These are phyloP conservation scores for Augochlora pura DNA, from an alignment of 1,140 invertebrate species.

Conservation along the genomic window DNA sequence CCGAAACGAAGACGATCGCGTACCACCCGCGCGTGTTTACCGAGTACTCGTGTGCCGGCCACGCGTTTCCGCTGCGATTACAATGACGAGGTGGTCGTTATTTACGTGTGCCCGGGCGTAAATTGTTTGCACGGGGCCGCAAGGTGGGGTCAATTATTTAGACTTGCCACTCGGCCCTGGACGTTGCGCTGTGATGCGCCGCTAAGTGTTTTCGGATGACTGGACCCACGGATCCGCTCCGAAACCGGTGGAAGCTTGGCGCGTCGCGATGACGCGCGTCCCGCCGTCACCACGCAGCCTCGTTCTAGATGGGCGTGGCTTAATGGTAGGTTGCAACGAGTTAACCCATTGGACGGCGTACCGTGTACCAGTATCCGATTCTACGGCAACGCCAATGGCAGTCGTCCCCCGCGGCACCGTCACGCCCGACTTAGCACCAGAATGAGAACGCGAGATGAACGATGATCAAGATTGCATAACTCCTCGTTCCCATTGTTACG, in stretches of 20 bases:
- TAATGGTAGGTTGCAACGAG: not conserved
- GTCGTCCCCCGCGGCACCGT: fast-evolving
- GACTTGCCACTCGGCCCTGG: conserved; percentile 39
- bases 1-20: not conserved
- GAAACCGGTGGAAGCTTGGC: conserved; percentile 18
- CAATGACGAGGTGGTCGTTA: conserved; percentile 39
- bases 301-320: conserved; percentile 20
- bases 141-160: conserved; percentile 65
- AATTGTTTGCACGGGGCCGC: conserved; percentile 56
- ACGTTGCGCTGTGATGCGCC: conserved; percentile 52
- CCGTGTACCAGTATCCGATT: not conserved
- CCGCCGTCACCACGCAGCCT: conserved; percentile 6
- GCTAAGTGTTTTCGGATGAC: conserved; percentile 65
- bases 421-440: conserved; percentile 22
- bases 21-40: not conserved
- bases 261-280: conserved; percentile 35
- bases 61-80: conserved; percentile 27
- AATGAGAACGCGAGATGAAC: not conserved
- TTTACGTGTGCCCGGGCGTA: conserved; percentile 55
- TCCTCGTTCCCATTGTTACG: conserved; percentile 1
- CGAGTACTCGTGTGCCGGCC: conserved; percentile 26
- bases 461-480: conserved; percentile 25
- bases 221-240: conserved; percentile 38
- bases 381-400: conserved; percentile 10
- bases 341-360: conserved; percentile 1